Evolutionary conservation across 2,888 invertebrate species (phyloP), one percentile per base, ranked within the genome.

Genomic region (Heterodera filipjevi): DNA sequence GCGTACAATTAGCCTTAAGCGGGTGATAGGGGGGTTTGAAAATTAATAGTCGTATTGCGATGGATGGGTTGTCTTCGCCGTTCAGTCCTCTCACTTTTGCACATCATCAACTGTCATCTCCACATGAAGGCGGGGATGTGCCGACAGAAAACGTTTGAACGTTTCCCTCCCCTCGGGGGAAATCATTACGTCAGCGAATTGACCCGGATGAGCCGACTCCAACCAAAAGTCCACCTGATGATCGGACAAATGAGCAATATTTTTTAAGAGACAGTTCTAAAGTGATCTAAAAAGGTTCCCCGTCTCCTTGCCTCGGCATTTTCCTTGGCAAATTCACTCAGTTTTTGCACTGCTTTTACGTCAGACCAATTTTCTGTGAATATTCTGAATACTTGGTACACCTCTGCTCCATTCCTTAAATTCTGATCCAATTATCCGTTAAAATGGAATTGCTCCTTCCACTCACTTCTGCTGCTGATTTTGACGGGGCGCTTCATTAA

Each of bases 191-290:
- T 86, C 86, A 32, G 84, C 81, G 71, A 81, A 82, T 72, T 84
- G 83, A 19, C 82, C 82, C 27, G 81, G 83, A 44, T 39, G 83
- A 76, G 75, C 81, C 35, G 84, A 80, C 66, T 85, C 84, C 78
- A 86, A 81, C 87, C 87, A 87, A 80, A 87, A 87, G 59, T 87
- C 87, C 75, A 87, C 79, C 86, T 87, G 75, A 64, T 83, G n/a
- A 66, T 33, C 12, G 46, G n/a, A 39, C 39, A 3, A 39, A 22
- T 68, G 32, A 35, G n/a, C n/a, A 80, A 35, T 72, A 39, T 66
- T 79, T 33, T 2, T 72, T 30, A 16, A 49, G 27, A 5, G 16
- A 32, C 32, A 39, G 22, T n/a, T 59, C 12, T 39, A 22, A 3
- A 14, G 73, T 59, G 49, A 12, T n/a, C 14, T n/a, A n/a, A n/a